Base-by-base conservation (phyloP, 2,888 invertebrate genomes). In the Drosophila testacea region DNA sequence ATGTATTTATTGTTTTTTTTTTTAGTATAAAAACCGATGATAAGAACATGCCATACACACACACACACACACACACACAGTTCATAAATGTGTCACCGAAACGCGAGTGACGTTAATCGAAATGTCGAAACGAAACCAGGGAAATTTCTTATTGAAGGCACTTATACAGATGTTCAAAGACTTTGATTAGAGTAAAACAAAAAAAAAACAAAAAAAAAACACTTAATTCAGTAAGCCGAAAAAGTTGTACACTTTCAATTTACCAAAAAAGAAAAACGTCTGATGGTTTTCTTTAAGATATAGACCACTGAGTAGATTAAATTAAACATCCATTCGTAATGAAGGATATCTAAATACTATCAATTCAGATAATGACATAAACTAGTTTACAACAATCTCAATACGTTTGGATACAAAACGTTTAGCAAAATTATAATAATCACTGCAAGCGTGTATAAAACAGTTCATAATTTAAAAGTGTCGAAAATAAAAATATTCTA, bases 21-120 rank as follows among this genome's bases (percentile, higher is more conserved):
- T 54, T 54, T 32, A 41, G 41, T 54, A 32, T 41, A 41, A 30
- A 54, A 54, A 28, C 4, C 22, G 36, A 9, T 63, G 81, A 81
- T 88, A 88, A 82, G 83, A 71, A 64, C 69, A 64, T 63, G 61
- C 71, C 66, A 41, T 54, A 74, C 28, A 38, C 54, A 54, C 55
- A n/a, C 47, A 73, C 11, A n/a, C 47, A 73, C 11, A 48, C 36
- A 16, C 4, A 38, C 13, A 46, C 38, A 46, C 22, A 47, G 55
- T 60, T 48, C 68, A 86, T 73, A 81, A 79, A 79, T 88, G 78
- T 86, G 83, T 88, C 86, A 86, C 84, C 81, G 56, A 71, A 86
- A 55, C 62, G 22, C 48, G 30, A 48, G 47, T 75, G 75, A 50
- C 81, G 79, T 64, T 63, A 64, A 71, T 73, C 75, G 64, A 74